These are phyloP conservation scores for Gallinago solitaria DNA, from an alignment of 2,797 vertebrate species.

Conservation along the genomic window DNA sequence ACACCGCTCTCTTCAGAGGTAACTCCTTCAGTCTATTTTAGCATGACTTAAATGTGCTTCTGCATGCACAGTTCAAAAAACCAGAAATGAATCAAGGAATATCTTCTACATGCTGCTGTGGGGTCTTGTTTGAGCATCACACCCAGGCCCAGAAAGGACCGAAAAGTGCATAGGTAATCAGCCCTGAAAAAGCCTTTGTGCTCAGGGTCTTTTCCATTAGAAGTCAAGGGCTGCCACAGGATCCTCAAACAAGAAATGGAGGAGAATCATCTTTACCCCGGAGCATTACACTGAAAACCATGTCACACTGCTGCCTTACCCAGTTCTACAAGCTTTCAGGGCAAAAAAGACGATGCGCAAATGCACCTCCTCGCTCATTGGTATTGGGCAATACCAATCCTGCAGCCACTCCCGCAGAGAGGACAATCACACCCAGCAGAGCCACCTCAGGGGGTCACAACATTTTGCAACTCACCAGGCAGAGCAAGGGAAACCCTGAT, in stretches of 20 bases:
- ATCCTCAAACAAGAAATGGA: neutral
- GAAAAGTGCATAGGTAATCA: neutral
- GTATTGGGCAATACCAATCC: neutral
- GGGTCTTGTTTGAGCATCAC: neutral
- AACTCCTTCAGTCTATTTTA: neutral
- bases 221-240: neutral
- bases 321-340: neutral
- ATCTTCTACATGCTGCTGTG: neutral
- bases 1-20: neutral
- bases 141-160: neutral
- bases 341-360: neutral
- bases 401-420: neutral
- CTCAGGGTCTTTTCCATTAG: neutral
- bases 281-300: neutral
- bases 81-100: neutral
- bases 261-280: neutral
- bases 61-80: neutral
- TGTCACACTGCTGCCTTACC: neutral
- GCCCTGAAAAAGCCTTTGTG: neutral
- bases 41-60: neutral
- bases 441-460: neutral
- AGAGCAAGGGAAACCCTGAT: neutral
- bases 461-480: neutral
- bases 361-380: neutral
- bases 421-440: neutral